Conservation (phyloP, 2,797 vertebrate genomes). For the Gadopsis marmoratus region DNA sequence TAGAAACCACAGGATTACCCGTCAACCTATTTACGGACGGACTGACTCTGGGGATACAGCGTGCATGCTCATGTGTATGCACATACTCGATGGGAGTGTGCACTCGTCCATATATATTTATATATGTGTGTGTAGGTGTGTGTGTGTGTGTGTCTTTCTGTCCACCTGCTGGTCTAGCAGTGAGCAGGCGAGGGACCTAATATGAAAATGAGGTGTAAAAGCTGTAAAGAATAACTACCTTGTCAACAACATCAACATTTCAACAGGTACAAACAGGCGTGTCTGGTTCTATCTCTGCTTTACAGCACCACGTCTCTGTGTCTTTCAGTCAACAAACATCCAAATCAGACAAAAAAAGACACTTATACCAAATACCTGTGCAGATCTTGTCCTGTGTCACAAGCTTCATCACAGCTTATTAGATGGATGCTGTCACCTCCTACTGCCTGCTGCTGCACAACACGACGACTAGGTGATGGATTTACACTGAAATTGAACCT, state of each 20-base stretch:
- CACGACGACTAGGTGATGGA: constrained; percentile 1
- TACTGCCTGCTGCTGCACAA: too few relatives aligned
- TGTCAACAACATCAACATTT: constrained; percentile 56
- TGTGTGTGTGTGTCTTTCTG: neutral
- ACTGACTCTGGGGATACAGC: constrained; percentile 12
- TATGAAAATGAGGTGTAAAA: constrained; percentile 28
- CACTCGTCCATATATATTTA: neutral
- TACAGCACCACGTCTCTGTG: constrained; percentile 2
- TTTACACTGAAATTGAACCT: neutral
- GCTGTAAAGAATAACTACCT: neutral
- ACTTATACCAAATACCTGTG: constrained; percentile 15
- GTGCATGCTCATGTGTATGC: neutral
- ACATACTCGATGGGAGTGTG: neutral
- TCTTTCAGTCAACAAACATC: neutral
- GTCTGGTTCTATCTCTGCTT: constrained; percentile 31
- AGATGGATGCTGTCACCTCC: constrained; percentile 8
- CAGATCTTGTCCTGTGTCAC: neutral
- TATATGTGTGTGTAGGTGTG: neutral
- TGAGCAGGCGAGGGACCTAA: neutral
- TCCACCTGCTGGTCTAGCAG: constrained; percentile 13
- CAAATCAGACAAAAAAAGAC: constrained; percentile 9
- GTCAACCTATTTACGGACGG: constrained; percentile 42
- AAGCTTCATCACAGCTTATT: constrained; percentile 1
- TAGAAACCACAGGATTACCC: constrained; percentile 38
- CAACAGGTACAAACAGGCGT: constrained; percentile 25